Evolutionary conservation across 1,140 invertebrate species (phyloP).

Genomic region (Meteorus sp.): DNA sequence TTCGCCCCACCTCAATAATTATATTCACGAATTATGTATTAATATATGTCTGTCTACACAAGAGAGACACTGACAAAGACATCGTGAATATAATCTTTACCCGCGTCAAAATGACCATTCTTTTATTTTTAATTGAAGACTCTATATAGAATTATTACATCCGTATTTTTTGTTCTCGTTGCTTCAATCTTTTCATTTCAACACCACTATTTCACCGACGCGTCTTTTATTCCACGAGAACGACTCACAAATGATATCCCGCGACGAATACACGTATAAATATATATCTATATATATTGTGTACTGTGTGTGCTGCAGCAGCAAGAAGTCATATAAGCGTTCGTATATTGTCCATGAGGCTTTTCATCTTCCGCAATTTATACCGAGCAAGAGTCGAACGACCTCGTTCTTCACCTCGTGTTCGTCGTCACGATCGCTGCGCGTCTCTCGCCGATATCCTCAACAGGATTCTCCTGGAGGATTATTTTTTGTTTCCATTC

Average conservation of each 20-base stretch:
- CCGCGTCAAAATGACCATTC: constrained; percentile 11
- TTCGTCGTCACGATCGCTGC: constrained; percentile 19
- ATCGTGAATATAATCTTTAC: constrained; percentile 9
- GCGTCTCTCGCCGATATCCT: too few relatives aligned
- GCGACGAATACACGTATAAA: too few relatives aligned
- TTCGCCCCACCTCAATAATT: not conserved
- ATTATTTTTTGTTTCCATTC: not conserved
- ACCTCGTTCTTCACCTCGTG: constrained; percentile 14
- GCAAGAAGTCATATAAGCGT: not conserved
- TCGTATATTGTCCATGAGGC: not conserved
- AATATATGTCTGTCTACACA: too few relatives aligned
- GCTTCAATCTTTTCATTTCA: not conserved
- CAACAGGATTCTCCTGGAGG: constrained; percentile 13
- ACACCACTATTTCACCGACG: not conserved
- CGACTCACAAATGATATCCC: too few relatives aligned
- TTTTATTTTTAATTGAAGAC: constrained; percentile 12
- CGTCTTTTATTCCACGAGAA: too few relatives aligned
- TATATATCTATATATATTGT: too few relatives aligned
- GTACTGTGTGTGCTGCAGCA: too few relatives aligned
- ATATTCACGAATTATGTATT: constrained; percentile 4
- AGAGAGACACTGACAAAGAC: constrained; percentile 18
- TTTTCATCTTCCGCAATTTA: constrained; percentile 27
- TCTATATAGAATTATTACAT: constrained; percentile 1
- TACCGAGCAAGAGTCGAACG: constrained; percentile 11
- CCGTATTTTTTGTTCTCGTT: not conserved